Base-by-base conservation (phyloP, 92 coral and sea anemone genomes). In the Montipora capitata region DNA sequence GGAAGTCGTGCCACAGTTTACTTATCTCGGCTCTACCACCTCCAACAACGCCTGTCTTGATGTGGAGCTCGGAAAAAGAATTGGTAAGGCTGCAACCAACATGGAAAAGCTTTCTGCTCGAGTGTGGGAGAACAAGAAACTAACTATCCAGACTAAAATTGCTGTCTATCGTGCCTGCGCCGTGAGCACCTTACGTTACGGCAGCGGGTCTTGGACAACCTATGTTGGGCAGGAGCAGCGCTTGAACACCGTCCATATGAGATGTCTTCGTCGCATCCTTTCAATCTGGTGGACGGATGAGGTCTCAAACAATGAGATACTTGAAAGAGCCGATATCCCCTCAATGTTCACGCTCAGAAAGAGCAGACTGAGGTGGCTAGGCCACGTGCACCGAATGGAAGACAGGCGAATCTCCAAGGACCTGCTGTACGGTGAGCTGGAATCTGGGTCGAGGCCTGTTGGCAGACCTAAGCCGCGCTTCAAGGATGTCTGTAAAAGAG, bases 351-450 rank as follows among this genome's bases (percentile, higher is more conserved):
- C 59, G 42, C 0, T 91, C 7, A 35, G 80, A 39, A 88, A 91
- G 88, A 74, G 79, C 7, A 83, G 87, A 38, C 74, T 89, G 54
- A 56, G 91, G 4, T 91, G 91, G 78, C 90, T 91, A 4, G 94
- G 94, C 3, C 94, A 87, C 5, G 78, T 91, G 16, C 44, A 8
- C 61, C 78, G 84, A 6, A 73, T 80, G 85, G 42, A 75, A 4
- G 88, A 87, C 44, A 80, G 88, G 1, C 54, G 91, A 49, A 80
- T 91, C 62, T 71, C 89, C 18, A 83, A 89, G 16, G 81, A 84
- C 63, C 20, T 58, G 57, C 27, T 74, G 39, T 72, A 84, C 40
- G 88, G 81, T 4, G 88, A 79, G 84, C 49, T 59, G 13, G 27
- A n/a, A n/a, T 63, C 18, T 2, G 68, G 68, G 3, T n/a, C 3